phyloP scores from a whole-genome alignment of 2,888 invertebrate species.

The Sinodicranocentrus sp. region DNA sequence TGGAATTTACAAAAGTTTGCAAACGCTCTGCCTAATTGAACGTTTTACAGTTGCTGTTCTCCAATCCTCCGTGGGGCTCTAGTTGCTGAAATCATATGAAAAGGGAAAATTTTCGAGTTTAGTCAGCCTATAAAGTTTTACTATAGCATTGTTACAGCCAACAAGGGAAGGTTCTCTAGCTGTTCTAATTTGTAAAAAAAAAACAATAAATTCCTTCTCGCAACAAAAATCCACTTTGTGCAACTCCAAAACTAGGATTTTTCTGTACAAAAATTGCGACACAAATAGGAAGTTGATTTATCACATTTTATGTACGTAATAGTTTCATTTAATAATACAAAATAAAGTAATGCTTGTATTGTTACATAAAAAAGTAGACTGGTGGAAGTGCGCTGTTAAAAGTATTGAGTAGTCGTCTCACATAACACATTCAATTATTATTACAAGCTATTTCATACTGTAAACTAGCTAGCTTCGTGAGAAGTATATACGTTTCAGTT shows the following conservation, averaged over 20 bases:
- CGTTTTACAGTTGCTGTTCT: not conserved
- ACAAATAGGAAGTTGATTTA: no score
- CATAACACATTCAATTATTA: not conserved
- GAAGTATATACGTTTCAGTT: constrained; percentile 3
- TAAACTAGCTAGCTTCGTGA: no score
- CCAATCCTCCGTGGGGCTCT: no score
- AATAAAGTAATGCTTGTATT: not conserved
- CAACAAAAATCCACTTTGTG: no score
- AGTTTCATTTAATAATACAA: not conserved
- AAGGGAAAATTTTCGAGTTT: not conserved
- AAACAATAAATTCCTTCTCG: no score
- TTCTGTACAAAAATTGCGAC: no score
- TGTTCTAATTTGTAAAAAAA: no score
- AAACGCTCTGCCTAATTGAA: not conserved
- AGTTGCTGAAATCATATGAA: no score
- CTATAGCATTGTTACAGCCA: not conserved
- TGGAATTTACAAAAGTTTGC: not conserved
- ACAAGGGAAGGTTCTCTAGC: no score
- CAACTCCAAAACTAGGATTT: no score
- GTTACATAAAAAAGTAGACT: not conserved
- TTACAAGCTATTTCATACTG: not conserved
- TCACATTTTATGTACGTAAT: no score
- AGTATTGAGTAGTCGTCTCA: not conserved
- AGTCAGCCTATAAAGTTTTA: not conserved
- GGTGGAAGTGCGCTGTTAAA: not conserved